Base-by-base conservation (phyloP, 2,888 invertebrate genomes). In the Microctonus aethiopoides region DNA sequence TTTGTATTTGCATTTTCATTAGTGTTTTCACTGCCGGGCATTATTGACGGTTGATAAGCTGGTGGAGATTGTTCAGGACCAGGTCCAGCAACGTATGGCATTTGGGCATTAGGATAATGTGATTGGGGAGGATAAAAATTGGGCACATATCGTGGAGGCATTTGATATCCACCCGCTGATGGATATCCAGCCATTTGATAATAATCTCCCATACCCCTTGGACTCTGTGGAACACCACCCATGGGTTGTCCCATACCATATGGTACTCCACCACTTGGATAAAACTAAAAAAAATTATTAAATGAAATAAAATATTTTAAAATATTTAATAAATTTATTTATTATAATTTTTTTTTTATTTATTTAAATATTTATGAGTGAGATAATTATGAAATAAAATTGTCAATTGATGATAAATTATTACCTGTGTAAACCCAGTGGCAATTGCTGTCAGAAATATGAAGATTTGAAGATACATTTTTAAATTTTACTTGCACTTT, bases 1-100 rank as follows among this genome's bases (percentile, higher is more conserved):
- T 78, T 78, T 56, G 73, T 73, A 56, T 78, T 77, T 26, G 73
- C 62, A 59, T 77, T 78, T 56, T 72, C 73, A 63, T 74, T 77
- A 39, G 41, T 60, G 39, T 73, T 72, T 20, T 70, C 74, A 39
- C 56, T 72, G 9, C 72, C 36, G 1, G 63, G 51, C 36, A 66
- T 65, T 7, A 64, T 56, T 10, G 61, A 32, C 24, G 46, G 4
- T 22, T 51, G 51, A 16, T n/a, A n/a, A 54, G 46, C 22, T 20
- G 26, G 9, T 16, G 62, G 46, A 29, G n/a, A n/a, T n/a, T n/a
- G n/a, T n/a, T 62, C 46, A 65, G 29, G 34, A 16, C 54, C 51
- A 34, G 16, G 32, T 20, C 65, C 56, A 26, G 39, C 13, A 24
- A 3, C 60, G 16, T 26, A 22, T 16, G n/a, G 36, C 51, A 65